Evolutionary conservation across 2,797 vertebrate species (phyloP).

Genomic region (Chiloscyllium punctatum): DNA sequence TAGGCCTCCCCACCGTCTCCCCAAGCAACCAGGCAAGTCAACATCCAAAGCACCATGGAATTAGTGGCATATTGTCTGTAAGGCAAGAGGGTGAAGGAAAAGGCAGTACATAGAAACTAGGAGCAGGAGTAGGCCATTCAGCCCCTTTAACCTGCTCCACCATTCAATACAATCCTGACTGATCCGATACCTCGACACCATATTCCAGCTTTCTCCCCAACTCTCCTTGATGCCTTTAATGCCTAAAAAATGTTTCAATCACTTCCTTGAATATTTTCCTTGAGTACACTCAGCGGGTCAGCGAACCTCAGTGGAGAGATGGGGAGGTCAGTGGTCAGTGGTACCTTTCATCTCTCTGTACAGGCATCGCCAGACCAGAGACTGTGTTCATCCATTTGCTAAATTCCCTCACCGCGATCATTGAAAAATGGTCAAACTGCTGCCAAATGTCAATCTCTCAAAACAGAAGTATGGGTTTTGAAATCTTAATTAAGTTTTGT

Average conservation of each 20-base stretch:
- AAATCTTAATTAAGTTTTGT: conserved; percentile 1
- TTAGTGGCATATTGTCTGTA: no score
- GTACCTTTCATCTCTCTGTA: neutral
- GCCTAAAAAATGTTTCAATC: no score
- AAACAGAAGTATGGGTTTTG: neutral
- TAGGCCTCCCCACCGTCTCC: neutral
- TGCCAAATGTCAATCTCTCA: neutral
- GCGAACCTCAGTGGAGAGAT: neutral
- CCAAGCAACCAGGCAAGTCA: neutral
- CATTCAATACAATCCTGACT: no score
- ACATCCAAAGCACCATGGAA: neutral
- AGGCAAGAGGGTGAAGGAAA: neutral
- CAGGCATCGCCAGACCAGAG: neutral
- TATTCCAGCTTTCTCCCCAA: no score
- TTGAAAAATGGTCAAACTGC: neutral
- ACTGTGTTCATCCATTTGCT: neutral
- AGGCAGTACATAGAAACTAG: no score
- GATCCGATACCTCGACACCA: no score
- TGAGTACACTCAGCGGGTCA: neutral
- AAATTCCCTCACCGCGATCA: neutral
- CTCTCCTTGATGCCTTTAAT: no score
- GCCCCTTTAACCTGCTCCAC: no score
- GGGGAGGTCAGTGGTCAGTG: neutral
- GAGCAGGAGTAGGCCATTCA: no score
- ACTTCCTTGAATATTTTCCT: no score